Evolutionary conservation across 1,140 invertebrate genomes (phyloP), one percentile per base, ranked within the genome.

Genomic region (Drosophila biarmipes): DNA sequence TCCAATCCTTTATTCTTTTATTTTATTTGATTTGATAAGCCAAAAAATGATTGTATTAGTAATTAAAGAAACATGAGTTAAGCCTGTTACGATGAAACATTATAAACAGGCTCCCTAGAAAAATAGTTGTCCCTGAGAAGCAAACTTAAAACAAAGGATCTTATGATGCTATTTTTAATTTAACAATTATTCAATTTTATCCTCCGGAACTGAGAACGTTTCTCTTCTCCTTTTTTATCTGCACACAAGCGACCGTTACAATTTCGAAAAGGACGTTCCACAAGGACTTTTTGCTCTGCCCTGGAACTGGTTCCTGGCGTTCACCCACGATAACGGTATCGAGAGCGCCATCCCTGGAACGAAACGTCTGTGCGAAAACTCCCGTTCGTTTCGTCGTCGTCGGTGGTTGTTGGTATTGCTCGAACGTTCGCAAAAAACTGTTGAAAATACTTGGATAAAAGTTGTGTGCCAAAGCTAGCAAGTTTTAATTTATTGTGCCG

Each of bases 361-460:
- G 52, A 3, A 61, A 61, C 24, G 55, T 57, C 51, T 61, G 34
- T 56, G 57, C 34, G 57, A 61, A 61, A 61, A 40, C 34, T 61
- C 51, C 55, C 57, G 57, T 57, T 61, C 51, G 57, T 24, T 61
- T 61, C 57, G 57, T 68, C 46, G 64, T 62, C 53, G 59, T 64
- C 64, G 64, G 61, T 71, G 51, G 78, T 85, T 78, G 71, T 86
- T 81, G 81, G 82, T 86, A 78, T 85, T 64, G 81, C 74, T 87
- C 64, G 74, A 82, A 72, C 61, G 62, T 87, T 89, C 71, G 75
- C 78, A 68, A 82, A 87, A 87, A 87, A 75, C 82, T 64, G 75
- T 87, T 87, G 74, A 76, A 87, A 86, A 76, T 86, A 87, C 55
- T 46, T 59, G 45, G 35, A 76, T 84, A 51, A 66, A 69, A 73